phyloP scores from a whole-genome alignment of 2,888 invertebrate species.

The Epinotia demarniana region DNA sequence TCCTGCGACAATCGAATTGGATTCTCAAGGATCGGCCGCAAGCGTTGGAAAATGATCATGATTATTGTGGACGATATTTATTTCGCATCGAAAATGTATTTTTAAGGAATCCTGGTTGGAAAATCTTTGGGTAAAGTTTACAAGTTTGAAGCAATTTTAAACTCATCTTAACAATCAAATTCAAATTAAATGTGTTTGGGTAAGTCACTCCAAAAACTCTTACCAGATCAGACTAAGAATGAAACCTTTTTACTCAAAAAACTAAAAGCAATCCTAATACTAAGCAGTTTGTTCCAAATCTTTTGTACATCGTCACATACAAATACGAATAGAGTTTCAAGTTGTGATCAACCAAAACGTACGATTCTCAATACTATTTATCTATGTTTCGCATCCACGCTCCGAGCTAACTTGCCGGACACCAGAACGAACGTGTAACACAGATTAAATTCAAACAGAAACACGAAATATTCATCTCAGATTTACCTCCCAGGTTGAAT shows the following conservation, averaged over 20 bases:
- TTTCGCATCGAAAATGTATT: neutral
- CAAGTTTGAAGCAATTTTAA: too few species aligned
- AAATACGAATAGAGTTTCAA: too few species aligned
- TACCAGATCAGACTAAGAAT: too few species aligned
- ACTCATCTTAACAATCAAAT: too few species aligned
- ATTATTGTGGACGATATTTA: neutral
- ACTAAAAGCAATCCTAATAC: too few species aligned
- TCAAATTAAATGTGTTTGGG: too few species aligned
- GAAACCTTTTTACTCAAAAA: too few species aligned
- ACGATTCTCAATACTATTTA: too few species aligned
- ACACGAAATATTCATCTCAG: neutral
- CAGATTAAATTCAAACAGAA: neutral
- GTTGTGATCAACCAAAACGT: too few species aligned
- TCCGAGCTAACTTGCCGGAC: neutral
- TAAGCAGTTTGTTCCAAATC: too few species aligned
- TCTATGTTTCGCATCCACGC: neutral
- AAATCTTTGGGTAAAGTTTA: neutral
- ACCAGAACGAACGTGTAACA: neutral
- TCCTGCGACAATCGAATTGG: conserved; percentile 5
- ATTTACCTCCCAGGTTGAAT: neutral
- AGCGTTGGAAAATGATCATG: neutral
- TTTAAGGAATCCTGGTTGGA: neutral
- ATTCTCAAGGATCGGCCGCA: neutral
- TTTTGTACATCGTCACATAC: too few species aligned
- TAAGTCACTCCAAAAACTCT: too few species aligned